These are phyloP conservation scores for Drosophila biarmipes DNA, from an alignment of 1,140 invertebrate species.

Conservation along the genomic window DNA sequence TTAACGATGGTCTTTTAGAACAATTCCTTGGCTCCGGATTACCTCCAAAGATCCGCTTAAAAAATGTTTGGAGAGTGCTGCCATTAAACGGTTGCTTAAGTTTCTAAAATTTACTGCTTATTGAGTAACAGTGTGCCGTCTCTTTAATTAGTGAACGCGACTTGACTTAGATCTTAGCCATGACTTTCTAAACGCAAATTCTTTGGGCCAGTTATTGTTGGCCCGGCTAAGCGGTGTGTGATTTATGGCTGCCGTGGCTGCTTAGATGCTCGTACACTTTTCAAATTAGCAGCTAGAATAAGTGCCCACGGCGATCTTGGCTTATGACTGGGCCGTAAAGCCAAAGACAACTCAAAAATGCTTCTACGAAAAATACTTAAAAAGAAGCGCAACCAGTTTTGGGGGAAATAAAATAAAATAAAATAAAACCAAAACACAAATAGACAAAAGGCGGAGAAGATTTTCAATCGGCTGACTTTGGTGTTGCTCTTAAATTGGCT, in stretches of 20 bases:
- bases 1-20: slow-evolving; percentile 11
- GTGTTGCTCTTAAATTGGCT: slow-evolving; percentile 66
- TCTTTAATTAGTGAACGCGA: slow-evolving; percentile 38
- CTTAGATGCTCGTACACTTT: slow-evolving; percentile 54
- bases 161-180: slow-evolving; percentile 26
- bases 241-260: slow-evolving; percentile 50
- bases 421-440: not conserved
- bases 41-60: slow-evolving; percentile 3
- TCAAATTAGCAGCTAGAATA: slow-evolving; percentile 60
- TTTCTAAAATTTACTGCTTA: slow-evolving; percentile 9
- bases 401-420: not conserved
- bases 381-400: slow-evolving; percentile 48
- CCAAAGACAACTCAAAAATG: slow-evolving; percentile 13
- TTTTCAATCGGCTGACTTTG: slow-evolving; percentile 25
- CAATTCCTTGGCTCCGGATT: slow-evolving; percentile 4
- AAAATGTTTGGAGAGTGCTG: not conserved
- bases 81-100: slow-evolving; percentile 28
- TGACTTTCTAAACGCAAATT: slow-evolving; percentile 64
- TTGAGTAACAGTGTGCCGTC: slow-evolving; percentile 37
- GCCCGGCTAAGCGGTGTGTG: slow-evolving; percentile 36
- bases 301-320: slow-evolving; percentile 38
- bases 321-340: slow-evolving; percentile 24
- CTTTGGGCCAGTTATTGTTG: slow-evolving; percentile 35
- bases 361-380: slow-evolving; percentile 30
- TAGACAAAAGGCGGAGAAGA: slow-evolving; percentile 20